Conservation (phyloP, 2,888 invertebrate genomes). For the Melolontha melolontha region DNA sequence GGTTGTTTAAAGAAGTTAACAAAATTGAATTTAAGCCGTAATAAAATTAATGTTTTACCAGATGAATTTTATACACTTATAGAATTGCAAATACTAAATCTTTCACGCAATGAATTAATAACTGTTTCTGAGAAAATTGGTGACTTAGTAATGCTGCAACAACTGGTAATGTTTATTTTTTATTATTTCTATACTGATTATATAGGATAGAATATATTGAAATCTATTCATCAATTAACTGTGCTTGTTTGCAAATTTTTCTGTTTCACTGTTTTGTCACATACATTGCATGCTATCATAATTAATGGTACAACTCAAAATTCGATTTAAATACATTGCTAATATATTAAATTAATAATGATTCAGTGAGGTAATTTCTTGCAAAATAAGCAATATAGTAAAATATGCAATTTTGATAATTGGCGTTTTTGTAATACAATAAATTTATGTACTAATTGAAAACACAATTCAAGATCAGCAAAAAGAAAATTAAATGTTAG, state of each 20-base stretch:
- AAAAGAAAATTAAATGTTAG: too few relatives aligned
- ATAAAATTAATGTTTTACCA: constrained; percentile 74
- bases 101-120: constrained; percentile 80
- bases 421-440: too few relatives aligned
- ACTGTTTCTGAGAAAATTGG: constrained; percentile 79
- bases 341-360: too few relatives aligned
- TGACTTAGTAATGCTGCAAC: constrained; percentile 82
- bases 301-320: too few relatives aligned
- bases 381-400: too few relatives aligned
- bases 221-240: background rate
- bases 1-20: constrained; percentile 76
- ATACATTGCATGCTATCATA: too few relatives aligned
- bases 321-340: too few relatives aligned
- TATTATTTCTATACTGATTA: constrained; percentile 7
- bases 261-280: too few relatives aligned
- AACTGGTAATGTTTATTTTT: constrained; percentile 69
- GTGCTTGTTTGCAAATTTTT: background rate
- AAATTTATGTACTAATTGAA: too few relatives aligned
- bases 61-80: constrained; percentile 76
- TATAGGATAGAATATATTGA: background rate
- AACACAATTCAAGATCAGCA: too few relatives aligned
- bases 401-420: too few relatives aligned
- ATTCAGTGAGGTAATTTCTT: too few relatives aligned
- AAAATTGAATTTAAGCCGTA: constrained; percentile 77
- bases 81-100: constrained; percentile 77